These are phyloP conservation scores for Merodon equestris DNA, from an alignment of 2,888 invertebrate species.

Conservation along the genomic window DNA sequence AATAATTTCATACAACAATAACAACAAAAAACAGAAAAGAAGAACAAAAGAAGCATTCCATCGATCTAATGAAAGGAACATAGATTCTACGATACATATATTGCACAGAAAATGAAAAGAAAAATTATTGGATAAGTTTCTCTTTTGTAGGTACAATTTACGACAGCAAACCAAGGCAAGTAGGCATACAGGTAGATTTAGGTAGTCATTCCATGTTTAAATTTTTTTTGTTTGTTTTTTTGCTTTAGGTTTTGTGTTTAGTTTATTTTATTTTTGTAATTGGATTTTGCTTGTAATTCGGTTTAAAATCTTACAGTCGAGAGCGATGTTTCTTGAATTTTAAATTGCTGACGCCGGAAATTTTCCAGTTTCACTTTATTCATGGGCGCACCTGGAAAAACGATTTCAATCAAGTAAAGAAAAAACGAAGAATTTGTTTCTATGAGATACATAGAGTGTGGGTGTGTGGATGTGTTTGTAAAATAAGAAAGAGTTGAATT, in stretches of 20 bases:
- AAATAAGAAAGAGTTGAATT: too few relatives aligned
- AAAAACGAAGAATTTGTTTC: constrained; percentile 36
- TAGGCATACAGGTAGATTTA: constrained; percentile 71
- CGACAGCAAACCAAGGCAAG: constrained; percentile 71
- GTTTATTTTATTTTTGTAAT: constrained; percentile 46
- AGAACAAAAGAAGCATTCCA: constrained; percentile 27
- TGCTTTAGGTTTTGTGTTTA: constrained; percentile 47
- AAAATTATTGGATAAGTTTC: constrained; percentile 33
- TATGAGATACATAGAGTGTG: background rate
- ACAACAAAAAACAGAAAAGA: too few relatives aligned
- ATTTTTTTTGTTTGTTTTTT: constrained; percentile 66
- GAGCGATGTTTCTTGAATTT: constrained; percentile 89
- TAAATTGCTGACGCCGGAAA: constrained; percentile 85
- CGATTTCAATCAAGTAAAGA: constrained; percentile 52
- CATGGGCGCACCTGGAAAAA: constrained; percentile 87
- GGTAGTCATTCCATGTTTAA: constrained; percentile 71
- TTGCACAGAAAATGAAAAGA: constrained; percentile 11
- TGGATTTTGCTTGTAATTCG: constrained; percentile 50
- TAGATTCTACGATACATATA: constrained; percentile 41
- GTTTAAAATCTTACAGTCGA: constrained; percentile 85
- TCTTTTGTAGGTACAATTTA: constrained; percentile 61
- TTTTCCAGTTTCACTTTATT: constrained; percentile 91
- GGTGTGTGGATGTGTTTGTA: too few relatives aligned
- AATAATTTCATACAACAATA: background rate
- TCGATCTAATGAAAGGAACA: constrained; percentile 7